Evolutionary conservation across 2,113 vertebrate genomes (phyloP).

Genomic region (Lycaon pictus): DNA sequence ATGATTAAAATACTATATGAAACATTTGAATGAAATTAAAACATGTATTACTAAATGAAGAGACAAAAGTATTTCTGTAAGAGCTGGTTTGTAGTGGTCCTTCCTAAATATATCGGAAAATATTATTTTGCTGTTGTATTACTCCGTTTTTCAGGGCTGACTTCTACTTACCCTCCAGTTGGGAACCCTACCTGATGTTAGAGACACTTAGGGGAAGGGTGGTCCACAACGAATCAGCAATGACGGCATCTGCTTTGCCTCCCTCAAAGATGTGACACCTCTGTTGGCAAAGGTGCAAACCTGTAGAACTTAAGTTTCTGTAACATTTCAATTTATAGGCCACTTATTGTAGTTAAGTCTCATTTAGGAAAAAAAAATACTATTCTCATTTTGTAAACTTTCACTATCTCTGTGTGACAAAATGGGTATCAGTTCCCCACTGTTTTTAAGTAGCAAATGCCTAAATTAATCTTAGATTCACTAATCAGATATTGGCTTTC

Average conservation of each 20-base stretch:
- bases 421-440: not conserved
- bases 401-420: not conserved
- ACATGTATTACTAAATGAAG: not conserved
- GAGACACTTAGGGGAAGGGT: not conserved
- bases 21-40: slow-evolving; percentile 24
- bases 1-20: slow-evolving; percentile 25
- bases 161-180: not conserved
- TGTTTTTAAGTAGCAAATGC: slow-evolving; percentile 64
- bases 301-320: slow-evolving; percentile 2
- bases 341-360: slow-evolving; percentile 19
- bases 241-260: not conserved
- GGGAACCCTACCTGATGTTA: not conserved
- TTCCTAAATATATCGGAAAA: not conserved
- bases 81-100: not conserved
- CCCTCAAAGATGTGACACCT: not conserved
- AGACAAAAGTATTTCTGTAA: not conserved
- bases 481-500: slow-evolving; percentile 76
- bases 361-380: slow-evolving; percentile 35
- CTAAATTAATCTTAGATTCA: slow-evolving; percentile 72
- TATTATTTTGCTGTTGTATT: not conserved
- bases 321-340: slow-evolving; percentile 59
- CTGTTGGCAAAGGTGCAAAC: slow-evolving; percentile 16
- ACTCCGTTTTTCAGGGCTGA: not conserved
- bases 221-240: slow-evolving; percentile 19
- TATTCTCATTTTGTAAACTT: slow-evolving; percentile 50